A percentile compares a stretch with the other conserved stretches of the same genome.
Evolutionary conservation across 2,888 invertebrate species (phyloP).

Genomic region (Thymelicus lineola): DNA sequence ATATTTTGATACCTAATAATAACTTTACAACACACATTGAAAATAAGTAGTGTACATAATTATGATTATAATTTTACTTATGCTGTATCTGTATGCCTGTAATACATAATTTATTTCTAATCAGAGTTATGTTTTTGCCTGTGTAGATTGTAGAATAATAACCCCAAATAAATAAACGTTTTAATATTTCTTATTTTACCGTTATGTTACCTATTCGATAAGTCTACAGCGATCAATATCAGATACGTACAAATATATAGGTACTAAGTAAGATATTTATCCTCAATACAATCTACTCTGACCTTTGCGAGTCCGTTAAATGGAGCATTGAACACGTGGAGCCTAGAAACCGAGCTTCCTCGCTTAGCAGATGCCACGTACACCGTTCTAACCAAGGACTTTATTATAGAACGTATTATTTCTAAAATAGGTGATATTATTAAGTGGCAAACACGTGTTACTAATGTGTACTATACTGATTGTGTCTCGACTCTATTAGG

Average conservation of each 20-base stretch:
- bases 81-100: too few species aligned
- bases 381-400: not conserved
- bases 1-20: too few species aligned
- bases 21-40: too few species aligned
- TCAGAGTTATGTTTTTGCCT: too few species aligned
- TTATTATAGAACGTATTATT: not conserved
- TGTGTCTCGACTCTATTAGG: too few species aligned
- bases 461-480: not conserved
- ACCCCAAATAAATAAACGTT: too few species aligned
- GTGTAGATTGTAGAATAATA: too few species aligned
- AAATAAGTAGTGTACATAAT: too few species aligned
- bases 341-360: slow-evolving; percentile 3
- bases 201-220: not conserved
- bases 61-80: too few species aligned
- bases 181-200: too few species aligned
- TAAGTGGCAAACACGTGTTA: not conserved
- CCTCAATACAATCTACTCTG: slow-evolving; percentile 9
- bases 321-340: slow-evolving; percentile 16
- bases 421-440: not conserved
- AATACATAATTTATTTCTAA: too few species aligned
- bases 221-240: not conserved
- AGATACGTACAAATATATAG: not conserved
- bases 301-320: slow-evolving; percentile 15
- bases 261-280: not conserved
- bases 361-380: not conserved